Base-by-base conservation (phyloP, 2,888 invertebrate genomes). In the Thymelicus sylvestris region DNA sequence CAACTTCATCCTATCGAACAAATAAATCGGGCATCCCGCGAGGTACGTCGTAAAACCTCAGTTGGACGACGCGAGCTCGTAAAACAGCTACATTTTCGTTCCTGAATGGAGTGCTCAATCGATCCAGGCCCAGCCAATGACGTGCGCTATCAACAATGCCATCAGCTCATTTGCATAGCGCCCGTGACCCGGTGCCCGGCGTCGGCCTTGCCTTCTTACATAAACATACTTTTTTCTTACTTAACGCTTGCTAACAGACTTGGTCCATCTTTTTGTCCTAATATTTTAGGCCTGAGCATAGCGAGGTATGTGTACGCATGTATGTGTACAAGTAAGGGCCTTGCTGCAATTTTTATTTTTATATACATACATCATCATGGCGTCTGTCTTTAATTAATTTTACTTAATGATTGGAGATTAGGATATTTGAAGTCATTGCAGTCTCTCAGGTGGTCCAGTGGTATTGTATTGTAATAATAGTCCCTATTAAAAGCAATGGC, bases 101-200 rank as follows among this genome's bases (percentile, higher is more conserved):
- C 52, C 52, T 65, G 64, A 65, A 65, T 65, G 64, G 64, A 52
- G 59, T 39, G 7, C 48, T 61, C 65, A 61, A 71, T 71, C 61
- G 70, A 66, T 65, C 72, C 66, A 47, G 64, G 72, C 60, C 41
- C 19, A 44, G 19, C 63, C 63, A 60, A 65, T 70, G 70, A 74
- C 72, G 79, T 74, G 72, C 71, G 70, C 76, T 84, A 85, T 86
- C 87, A 80, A 85, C 88, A 85, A 86, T 86, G 80, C 82, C 83
- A 84, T 85, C 87, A 79, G 78, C 81, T 71, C 81, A 89, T 89
- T 90, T 88, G 89, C 90, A 90, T 89, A 79, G 77, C 83, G 90
- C 82, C 89, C 91, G 86, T 91, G 91, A 91, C 91, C 91, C 79
- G 84, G 59, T 88, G 86, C 77, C 84, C 85, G 47, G 47, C 65